phyloP scores from a whole-genome alignment of 2,797 vertebrate species.

The Limnodromus scolopaceus region DNA sequence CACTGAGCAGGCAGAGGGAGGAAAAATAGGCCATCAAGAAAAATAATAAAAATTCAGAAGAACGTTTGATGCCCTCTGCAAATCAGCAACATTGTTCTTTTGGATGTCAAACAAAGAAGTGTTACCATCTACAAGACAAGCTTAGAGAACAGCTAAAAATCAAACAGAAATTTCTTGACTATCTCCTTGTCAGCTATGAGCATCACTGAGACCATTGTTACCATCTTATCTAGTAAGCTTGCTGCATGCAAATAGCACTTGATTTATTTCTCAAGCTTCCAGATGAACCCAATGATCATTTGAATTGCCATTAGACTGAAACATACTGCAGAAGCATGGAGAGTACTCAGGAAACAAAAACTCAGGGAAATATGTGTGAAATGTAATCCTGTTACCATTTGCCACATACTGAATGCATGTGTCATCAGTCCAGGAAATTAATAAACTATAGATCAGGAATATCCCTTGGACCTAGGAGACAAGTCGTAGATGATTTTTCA shows the following conservation, averaged over 20 bases:
- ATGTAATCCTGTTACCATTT: conserved; percentile 41
- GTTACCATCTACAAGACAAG: conserved; percentile 9
- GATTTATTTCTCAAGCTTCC: conserved; percentile 19
- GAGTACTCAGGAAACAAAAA: conserved; percentile 15
- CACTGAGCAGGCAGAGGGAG: neutral
- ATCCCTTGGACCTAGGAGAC: neutral
- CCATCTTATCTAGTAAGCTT: neutral
- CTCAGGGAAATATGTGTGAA: conserved; percentile 53
- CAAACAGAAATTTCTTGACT: neutral
- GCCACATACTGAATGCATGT: neutral
- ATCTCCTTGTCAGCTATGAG: conserved; percentile 3
- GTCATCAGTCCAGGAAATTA: conserved; percentile 46
- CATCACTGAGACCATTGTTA: neutral
- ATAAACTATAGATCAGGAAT: neutral
- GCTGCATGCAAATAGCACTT: conserved; percentile 20
- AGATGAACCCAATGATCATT: conserved; percentile 14
- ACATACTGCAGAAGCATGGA: neutral
- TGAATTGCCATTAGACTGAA: conserved; percentile 17
- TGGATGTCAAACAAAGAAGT: neutral
- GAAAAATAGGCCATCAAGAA: neutral
- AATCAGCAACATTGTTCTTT: neutral
- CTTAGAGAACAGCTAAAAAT: conserved; percentile 9
- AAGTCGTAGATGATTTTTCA: conserved; percentile 1
- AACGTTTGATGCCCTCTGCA: neutral
- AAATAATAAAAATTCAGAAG: neutral